Percentiles rank a stretch among this genome's conserved stretches.
phyloP scores from a whole-genome alignment of 92 coral and sea anemone genomes.

The Muricea muricata region DNA sequence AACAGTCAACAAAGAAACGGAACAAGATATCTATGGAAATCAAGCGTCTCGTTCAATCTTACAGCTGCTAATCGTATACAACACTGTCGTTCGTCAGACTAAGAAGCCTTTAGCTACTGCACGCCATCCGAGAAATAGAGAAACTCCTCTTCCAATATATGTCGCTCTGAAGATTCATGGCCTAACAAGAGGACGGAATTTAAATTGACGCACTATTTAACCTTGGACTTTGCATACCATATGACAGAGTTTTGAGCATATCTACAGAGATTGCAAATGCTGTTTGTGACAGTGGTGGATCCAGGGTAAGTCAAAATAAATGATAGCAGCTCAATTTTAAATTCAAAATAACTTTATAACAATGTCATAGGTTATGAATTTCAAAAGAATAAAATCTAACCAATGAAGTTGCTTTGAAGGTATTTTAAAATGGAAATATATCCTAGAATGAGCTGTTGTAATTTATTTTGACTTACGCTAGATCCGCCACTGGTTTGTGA shows the following conservation, averaged over 20 bases:
- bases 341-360: too few relatives aligned
- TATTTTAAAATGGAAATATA: too few relatives aligned
- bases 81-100: slow-evolving; percentile 6
- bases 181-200: slow-evolving; percentile 14
- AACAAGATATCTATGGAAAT: not conserved
- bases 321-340: too few relatives aligned
- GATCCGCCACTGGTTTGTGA: too few relatives aligned
- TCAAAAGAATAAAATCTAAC: too few relatives aligned
- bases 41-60: slow-evolving; percentile 34
- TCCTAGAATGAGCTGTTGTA: too few relatives aligned
- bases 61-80: slow-evolving; percentile 40
- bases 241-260: not conserved
- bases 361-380: too few relatives aligned
- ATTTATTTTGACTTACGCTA: too few relatives aligned
- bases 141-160: slow-evolving; percentile 30
- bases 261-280: not conserved
- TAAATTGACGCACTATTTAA: slow-evolving; percentile 9
- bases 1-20: not conserved
- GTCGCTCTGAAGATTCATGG: slow-evolving; percentile 29
- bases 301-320: too few relatives aligned
- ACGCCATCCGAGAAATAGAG: slow-evolving; percentile 37
- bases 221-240: not conserved
- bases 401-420: too few relatives aligned
- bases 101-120: slow-evolving; percentile 30
- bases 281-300: too few relatives aligned